These are phyloP conservation scores for Pipa parva DNA, from an alignment of 2,113 vertebrate species.

Conservation along the genomic window DNA sequence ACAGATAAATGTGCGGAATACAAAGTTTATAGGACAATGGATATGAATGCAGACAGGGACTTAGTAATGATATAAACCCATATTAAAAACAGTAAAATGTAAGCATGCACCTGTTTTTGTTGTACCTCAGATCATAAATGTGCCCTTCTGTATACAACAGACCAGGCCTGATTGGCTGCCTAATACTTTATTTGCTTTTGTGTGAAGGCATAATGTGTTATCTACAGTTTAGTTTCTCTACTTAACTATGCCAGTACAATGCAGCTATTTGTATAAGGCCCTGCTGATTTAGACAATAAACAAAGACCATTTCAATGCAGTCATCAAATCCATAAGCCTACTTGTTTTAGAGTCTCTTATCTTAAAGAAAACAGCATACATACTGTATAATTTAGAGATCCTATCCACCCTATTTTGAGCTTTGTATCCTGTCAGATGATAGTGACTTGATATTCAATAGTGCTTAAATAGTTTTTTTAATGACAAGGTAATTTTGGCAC, in stretches of 20 bases:
- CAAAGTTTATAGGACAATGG: not conserved
- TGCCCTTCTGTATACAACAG: not conserved
- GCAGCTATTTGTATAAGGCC: conserved; percentile 48
- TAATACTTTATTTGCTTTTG: not conserved
- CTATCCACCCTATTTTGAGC: conserved; percentile 32
- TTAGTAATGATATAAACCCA: no score
- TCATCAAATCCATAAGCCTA: conserved; percentile 39
- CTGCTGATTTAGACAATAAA: conserved; percentile 28
- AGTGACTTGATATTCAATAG: conserved; percentile 40
- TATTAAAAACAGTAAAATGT: not conserved
- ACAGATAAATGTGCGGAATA: not conserved
- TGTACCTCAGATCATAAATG: conserved; percentile 14
- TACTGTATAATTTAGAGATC: conserved; percentile 41
- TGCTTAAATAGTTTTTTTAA: conserved; percentile 1
- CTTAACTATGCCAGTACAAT: conserved; percentile 36
- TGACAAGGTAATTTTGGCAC: conserved; percentile 20
- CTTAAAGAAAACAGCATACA: conserved; percentile 35
- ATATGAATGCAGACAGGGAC: not conserved
- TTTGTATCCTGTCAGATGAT: conserved; percentile 20
- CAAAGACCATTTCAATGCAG: conserved; percentile 29
- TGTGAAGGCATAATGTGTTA: not conserved
- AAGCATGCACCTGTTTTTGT: not conserved
- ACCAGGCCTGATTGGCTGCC: not conserved
- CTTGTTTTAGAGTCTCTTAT: conserved; percentile 37
- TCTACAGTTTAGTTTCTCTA: not conserved